Percentiles rank a stretch among this genome's conserved stretches.
phyloP scores from a whole-genome alignment of 2,888 invertebrate species.

The Malthinus flaveolus region DNA sequence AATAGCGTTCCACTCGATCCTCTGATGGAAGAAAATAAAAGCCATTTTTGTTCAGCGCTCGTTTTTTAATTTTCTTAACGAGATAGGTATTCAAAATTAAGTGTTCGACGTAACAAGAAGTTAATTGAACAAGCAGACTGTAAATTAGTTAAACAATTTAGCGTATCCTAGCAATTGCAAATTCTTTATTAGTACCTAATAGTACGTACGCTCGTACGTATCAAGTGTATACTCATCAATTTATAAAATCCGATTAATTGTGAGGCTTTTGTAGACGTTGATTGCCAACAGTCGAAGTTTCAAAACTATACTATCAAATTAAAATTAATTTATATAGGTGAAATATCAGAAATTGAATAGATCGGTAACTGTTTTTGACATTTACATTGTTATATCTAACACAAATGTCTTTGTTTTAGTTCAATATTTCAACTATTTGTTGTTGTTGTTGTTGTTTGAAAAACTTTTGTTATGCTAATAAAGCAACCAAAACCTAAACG shows the following conservation, averaged over 20 bases:
- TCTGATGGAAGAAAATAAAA: no score
- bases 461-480: no score
- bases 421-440: background rate
- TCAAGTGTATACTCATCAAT: conserved; percentile 9
- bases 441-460: no score
- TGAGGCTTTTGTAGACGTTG: conserved; percentile 8
- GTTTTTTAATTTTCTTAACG: no score
- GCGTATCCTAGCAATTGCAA: background rate
- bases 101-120: no score
- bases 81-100: no score
- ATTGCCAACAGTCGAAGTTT: conserved; percentile 13
- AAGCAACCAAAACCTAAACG: no score
- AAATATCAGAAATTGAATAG: conserved; percentile 1
- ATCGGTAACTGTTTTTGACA: conserved; percentile 5
- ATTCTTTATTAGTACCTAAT: no score
- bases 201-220: conserved; percentile 1
- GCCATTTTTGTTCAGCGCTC: no score
- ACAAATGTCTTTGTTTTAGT: conserved; percentile 1
- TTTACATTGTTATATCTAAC: background rate
- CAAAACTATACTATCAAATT: conserved; percentile 10
- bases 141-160: background rate
- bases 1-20: no score
- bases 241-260: conserved; percentile 16
- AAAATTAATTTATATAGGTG: conserved; percentile 5
- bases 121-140: no score